These are phyloP conservation scores for Diarsia brunnea DNA, from an alignment of 2,888 invertebrate genomes.

Conservation along the genomic window DNA sequence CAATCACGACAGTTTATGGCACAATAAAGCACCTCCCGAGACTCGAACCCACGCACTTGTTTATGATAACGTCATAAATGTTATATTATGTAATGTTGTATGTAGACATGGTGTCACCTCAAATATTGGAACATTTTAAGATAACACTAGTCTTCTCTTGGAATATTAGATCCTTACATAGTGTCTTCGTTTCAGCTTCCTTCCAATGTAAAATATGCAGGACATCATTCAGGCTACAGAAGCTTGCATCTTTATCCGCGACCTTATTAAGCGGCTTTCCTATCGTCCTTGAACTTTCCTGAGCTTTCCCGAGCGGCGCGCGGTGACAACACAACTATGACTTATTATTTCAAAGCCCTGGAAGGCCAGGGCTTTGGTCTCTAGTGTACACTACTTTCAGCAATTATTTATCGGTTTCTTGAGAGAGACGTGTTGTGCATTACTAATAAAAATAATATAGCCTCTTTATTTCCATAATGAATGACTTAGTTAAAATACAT, in stretches of 20 bases:
- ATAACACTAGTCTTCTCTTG: not conserved
- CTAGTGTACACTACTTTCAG: not conserved
- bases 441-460: no score
- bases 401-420: not conserved
- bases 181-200: not conserved
- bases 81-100: slow-evolving; percentile 10
- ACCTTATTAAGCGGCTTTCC: slow-evolving; percentile 13
- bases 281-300: not conserved
- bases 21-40: slow-evolving; percentile 34
- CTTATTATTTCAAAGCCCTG: not conserved
- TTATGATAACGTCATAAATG: slow-evolving; percentile 23
- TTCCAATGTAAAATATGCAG: not conserved
- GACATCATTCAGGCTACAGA: not conserved
- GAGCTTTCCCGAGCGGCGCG: not conserved
- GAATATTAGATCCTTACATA: not conserved
- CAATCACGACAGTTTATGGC: slow-evolving; percentile 39
- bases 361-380: not conserved
- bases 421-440: not conserved
- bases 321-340: not conserved
- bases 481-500: no score
- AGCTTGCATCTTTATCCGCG: not conserved
- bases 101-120: not conserved
- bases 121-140: not conserved
- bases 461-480: no score
- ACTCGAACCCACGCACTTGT: slow-evolving; percentile 25